A percentile compares a stretch with the other conserved stretches of the same genome.
These are phyloP conservation scores for Regulus satrapa DNA, from an alignment of 2,113 vertebrate genomes.

Conservation along the genomic window DNA sequence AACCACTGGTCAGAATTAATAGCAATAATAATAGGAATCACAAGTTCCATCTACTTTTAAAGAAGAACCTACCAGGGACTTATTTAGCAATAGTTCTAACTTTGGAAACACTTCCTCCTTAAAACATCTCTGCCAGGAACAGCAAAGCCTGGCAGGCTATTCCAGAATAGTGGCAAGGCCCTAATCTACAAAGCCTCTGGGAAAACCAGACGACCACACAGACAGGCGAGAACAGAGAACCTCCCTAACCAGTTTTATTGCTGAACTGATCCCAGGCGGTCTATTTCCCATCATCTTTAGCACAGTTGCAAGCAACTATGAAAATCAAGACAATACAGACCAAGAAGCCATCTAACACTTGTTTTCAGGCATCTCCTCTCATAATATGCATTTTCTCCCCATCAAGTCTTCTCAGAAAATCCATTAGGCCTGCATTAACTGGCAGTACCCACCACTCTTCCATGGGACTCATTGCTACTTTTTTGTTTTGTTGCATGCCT, in stretches of 20 bases:
- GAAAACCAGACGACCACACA: conserved; percentile 18
- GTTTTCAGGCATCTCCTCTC: neutral
- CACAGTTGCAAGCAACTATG: neutral
- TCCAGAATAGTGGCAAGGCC: neutral
- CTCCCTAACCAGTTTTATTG: conserved; percentile 26
- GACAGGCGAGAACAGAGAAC: neutral
- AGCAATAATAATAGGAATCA: neutral
- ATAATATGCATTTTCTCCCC: neutral
- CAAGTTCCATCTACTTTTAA: neutral
- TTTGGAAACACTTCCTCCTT: neutral
- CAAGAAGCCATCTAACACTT: neutral
- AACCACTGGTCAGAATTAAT: neutral
- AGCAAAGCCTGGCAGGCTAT: neutral
- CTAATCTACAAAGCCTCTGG: neutral
- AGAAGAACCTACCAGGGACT: neutral
- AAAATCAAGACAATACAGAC: neutral
- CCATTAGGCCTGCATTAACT: neutral
- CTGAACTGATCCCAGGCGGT: neutral
- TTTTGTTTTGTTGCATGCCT: neutral
- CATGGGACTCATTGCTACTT: neutral
- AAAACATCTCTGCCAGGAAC: neutral
- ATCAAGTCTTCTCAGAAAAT: neutral
- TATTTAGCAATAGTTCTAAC: neutral
- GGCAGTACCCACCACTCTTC: neutral
- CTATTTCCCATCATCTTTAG: neutral